Percentiles rank a stretch among this genome's conserved stretches.
Conservation (phyloP, 2,113 vertebrate genomes). For the Cnemophilus loriae region DNA sequence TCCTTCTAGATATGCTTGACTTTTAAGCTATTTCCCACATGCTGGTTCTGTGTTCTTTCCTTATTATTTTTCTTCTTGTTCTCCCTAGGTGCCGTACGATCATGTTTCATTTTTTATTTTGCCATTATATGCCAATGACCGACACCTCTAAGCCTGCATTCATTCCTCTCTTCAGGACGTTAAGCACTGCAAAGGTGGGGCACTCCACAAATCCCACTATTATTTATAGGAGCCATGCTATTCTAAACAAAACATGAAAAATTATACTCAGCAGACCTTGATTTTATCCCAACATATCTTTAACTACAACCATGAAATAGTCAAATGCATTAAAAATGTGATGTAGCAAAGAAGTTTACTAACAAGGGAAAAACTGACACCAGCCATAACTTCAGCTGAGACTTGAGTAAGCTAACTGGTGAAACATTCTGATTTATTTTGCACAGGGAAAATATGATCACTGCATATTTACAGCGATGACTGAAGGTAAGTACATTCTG, state of each 20-base stretch:
- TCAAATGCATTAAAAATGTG: neutral
- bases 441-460: conserved; percentile 49
- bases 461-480: conserved; percentile 64
- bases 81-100: neutral
- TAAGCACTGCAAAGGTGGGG: neutral
- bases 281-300: neutral
- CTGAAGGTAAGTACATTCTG: conserved; percentile 68
- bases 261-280: neutral
- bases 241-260: conserved; percentile 2
- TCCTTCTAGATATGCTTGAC: neutral
- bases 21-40: neutral
- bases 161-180: neutral
- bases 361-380: neutral
- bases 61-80: neutral
- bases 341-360: conserved; percentile 6
- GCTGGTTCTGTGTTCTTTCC: neutral
- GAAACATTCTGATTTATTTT: conserved; percentile 72
- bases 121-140: neutral
- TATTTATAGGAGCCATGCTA: neutral
- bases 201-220: neutral
- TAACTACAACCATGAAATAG: neutral
- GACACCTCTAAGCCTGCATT: neutral
- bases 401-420: conserved; percentile 45
- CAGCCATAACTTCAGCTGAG: neutral
- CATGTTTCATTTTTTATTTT: neutral